Evolutionary conservation across 2,113 vertebrate genomes (phyloP).

Genomic region (Sinosuthora webbiana): DNA sequence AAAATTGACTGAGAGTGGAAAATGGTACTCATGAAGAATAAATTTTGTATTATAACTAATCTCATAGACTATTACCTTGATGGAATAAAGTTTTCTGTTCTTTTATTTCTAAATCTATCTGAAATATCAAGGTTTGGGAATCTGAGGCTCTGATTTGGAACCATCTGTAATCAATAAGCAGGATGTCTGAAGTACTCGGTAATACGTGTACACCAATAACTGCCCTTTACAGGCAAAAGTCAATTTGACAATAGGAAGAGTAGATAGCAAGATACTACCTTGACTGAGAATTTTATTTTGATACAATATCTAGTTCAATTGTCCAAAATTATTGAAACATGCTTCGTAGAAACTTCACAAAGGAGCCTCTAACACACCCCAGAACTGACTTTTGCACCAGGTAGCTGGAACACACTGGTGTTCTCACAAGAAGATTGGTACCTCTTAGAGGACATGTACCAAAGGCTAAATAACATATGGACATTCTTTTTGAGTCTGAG

Average conservation of each 20-base stretch:
- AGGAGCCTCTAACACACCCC: background rate
- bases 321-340: background rate
- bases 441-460: background rate
- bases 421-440: background rate
- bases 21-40: background rate
- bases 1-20: background rate
- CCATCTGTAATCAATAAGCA: background rate
- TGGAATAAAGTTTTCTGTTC: background rate
- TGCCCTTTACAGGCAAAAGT: background rate
- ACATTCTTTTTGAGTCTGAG: background rate
- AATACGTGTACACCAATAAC: background rate
- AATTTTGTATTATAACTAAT: background rate
- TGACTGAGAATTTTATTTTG: background rate
- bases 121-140: background rate
- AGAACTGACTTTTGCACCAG: background rate
- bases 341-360: background rate
- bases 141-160: background rate
- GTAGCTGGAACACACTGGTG: background rate
- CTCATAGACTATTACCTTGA: background rate
- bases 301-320: background rate
- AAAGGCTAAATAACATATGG: background rate
- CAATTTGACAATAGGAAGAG: background rate
- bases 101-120: background rate
- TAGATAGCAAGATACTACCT: background rate
- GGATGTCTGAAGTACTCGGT: background rate